Conservation (phyloP, 2,797 vertebrate species). For the Scolopax bukidnonensis region DNA sequence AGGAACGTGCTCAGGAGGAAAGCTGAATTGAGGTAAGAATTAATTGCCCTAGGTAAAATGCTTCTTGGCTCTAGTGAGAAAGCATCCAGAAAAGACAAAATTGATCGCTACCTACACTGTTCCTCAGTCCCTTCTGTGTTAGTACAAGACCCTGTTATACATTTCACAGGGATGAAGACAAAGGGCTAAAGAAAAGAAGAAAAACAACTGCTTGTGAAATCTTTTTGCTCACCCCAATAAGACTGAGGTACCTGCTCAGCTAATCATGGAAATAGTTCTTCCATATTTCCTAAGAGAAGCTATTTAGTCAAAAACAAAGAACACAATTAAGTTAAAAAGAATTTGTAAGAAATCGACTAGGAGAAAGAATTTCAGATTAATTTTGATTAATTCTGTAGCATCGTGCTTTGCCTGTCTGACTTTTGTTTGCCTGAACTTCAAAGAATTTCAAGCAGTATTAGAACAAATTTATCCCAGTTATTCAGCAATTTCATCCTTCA, state of each 20-base stretch:
- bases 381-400: background rate
- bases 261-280: background rate
- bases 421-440: conserved; percentile 26
- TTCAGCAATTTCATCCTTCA: conserved; percentile 19
- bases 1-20: background rate
- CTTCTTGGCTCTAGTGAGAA: background rate
- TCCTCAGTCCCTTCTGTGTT: background rate
- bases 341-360: background rate
- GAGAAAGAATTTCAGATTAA: background rate
- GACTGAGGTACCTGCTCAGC: background rate
- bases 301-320: background rate
- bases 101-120: background rate
- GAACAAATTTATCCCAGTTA: conserved; percentile 11
- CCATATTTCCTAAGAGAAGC: background rate
- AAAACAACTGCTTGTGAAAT: background rate
- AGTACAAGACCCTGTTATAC: background rate
- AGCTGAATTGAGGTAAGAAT: background rate
- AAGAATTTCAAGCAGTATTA: conserved; percentile 29
- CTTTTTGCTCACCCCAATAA: background rate
- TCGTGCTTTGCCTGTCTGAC: background rate
- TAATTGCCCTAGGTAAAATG: background rate
- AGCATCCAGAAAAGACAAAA: background rate
- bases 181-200: background rate
- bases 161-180: background rate
- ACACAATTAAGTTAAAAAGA: background rate